These are phyloP conservation scores for Eurytemora carolleeae DNA, from an alignment of 1,140 invertebrate genomes.

Conservation along the genomic window DNA sequence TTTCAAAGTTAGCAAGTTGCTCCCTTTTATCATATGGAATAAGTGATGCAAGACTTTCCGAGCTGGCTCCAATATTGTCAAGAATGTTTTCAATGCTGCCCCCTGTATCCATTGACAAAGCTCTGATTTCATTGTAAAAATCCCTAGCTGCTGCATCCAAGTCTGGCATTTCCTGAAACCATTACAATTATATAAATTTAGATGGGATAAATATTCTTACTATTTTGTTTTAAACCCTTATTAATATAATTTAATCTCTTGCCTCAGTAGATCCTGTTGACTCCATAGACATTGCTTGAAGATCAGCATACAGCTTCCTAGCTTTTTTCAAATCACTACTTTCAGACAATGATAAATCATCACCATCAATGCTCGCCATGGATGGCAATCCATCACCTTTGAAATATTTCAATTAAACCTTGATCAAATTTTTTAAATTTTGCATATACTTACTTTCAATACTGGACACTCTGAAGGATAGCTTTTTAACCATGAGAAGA, in stretches of 20 bases:
- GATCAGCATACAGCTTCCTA: conserved; percentile 4
- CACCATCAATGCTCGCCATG: conserved; percentile 1
- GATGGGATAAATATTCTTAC: too few relatives aligned
- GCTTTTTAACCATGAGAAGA: not conserved
- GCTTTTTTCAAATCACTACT: conserved; percentile 1
- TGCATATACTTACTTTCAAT: not conserved
- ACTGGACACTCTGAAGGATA: not conserved
- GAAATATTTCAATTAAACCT: too few relatives aligned
- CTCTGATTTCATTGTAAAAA: not conserved
- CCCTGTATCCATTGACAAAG: not conserved
- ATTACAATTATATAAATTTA: too few relatives aligned
- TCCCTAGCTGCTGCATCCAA: not conserved
- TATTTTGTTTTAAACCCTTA: too few relatives aligned
- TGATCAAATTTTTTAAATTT: not conserved
- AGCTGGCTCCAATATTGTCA: not conserved
- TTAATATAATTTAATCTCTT: too few relatives aligned
- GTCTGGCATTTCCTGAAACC: not conserved
- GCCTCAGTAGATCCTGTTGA: too few relatives aligned
- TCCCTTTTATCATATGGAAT: conserved; percentile 12
- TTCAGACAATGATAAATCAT: not conserved
- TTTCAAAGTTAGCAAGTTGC: conserved; percentile 9
- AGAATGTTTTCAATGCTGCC: conserved; percentile 7
- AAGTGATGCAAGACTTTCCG: not conserved
- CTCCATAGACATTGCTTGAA: not conserved
- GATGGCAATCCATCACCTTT: conserved; percentile 12